Percentiles rank a stretch among this genome's conserved stretches.
phyloP scores from a whole-genome alignment of 2,888 invertebrate genomes.

The Theodoxus fluviatilis region DNA sequence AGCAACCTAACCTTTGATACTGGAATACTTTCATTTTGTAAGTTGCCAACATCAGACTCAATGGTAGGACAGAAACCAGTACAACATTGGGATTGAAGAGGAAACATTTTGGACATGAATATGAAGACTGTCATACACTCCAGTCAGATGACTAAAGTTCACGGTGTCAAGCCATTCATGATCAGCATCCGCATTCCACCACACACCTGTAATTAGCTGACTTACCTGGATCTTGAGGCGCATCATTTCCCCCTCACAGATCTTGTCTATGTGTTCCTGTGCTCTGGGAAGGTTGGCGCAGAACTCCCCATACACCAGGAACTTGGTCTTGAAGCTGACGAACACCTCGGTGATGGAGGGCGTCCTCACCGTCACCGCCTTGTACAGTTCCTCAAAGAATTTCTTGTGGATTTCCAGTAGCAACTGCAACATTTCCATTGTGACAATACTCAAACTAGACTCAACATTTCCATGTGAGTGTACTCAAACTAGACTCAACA shows the following conservation, averaged over 20 bases:
- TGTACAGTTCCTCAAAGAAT: slow-evolving; percentile 80
- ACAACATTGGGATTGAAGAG: no score
- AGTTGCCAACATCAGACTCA: no score
- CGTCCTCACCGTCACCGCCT: slow-evolving; percentile 64
- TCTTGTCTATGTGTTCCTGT: slow-evolving; percentile 82
- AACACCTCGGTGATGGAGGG: slow-evolving; percentile 69
- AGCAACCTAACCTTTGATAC: no score
- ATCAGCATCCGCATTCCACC: neutral
- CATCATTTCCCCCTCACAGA: slow-evolving; percentile 70
- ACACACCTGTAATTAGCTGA: neutral
- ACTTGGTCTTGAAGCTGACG: slow-evolving; percentile 86
- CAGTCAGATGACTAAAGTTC: neutral
- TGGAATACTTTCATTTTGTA: no score
- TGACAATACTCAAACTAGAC: neutral
- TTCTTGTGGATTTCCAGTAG: slow-evolving; percentile 85
- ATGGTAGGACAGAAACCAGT: no score
- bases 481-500: neutral
- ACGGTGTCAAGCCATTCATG: neutral
- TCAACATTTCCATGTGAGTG: neutral
- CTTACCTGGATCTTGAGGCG: slow-evolving; percentile 60
- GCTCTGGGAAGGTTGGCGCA: slow-evolving; percentile 91
- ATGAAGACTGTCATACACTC: no score
- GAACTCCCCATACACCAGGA: slow-evolving; percentile 93
- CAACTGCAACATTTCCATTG: slow-evolving; percentile 70
- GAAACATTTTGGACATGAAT: no score